Evolutionary conservation across 2,888 invertebrate genomes (phyloP), one percentile per base, ranked within the genome.

Genomic region (Cheilosia grossa): DNA sequence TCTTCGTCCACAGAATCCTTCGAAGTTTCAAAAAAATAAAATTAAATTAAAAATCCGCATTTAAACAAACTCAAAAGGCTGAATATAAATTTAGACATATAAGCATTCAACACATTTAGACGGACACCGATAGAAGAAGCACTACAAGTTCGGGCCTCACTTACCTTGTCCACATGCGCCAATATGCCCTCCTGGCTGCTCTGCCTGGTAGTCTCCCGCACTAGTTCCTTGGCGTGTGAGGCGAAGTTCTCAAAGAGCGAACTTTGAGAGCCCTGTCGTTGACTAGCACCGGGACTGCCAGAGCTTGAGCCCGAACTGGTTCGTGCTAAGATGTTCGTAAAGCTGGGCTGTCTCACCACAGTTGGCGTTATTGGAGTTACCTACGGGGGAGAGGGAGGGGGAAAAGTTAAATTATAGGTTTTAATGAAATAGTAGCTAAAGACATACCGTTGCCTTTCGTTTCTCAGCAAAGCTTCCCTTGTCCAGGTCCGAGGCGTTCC

Each of bases 121-220:
- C 59, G 17, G 64, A 80, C 85, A 81, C 40, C 67, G 72, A 80
- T 74, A 59, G 21, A 54, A 27, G 37, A 54, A 66, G 21, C 37
- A 30, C 3, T 30, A 13, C 0, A 7, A 61, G 5, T 3, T 40
- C 4, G 33, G 19, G 13, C 10, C 15, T 63, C 6, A 27, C 90
- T 88, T 92, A 97, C 97, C 95, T 97, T 97, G 89, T 97, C 97
- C 94, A 98, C 96, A 86, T 97, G 97, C 2, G 97, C 97, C 9
- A 97, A 92, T 5, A 97, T 90, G 30, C 97, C 97, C 90, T 98
- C 97, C 90, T 97, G 97, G 89, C 97, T 97, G 90, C 96, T 96
- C 91, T 97, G 97, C 2, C 97, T 93, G 0, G 97, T 97, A 0
- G 97, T 97, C 90, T 98, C 98, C 59, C 96, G 93, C 1, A 98